Conservation (phyloP, 2,113 vertebrate genomes). For the Mirza zaza region DNA sequence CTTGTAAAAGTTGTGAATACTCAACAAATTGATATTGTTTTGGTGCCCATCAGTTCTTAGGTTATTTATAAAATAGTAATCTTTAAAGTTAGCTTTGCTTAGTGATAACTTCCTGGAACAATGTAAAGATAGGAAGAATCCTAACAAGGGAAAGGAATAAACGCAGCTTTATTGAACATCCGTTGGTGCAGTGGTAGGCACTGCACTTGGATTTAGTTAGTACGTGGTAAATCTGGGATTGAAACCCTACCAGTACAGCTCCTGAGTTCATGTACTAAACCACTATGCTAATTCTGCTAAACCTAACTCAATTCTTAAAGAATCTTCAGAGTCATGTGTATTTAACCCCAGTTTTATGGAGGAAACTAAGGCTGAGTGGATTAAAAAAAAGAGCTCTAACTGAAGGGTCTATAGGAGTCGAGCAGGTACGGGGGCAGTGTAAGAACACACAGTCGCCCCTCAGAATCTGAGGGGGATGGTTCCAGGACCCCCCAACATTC, state of each 20-base stretch:
- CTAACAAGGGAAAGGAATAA: background rate
- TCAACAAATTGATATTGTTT: background rate
- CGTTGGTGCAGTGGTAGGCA: background rate
- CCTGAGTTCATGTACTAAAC: background rate
- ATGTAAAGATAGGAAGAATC: background rate
- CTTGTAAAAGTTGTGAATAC: background rate
- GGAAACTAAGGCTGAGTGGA: background rate
- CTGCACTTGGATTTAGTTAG: background rate
- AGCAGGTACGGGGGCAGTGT: background rate
- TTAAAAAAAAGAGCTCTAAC: conserved; percentile 29
- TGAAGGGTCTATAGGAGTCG: background rate
- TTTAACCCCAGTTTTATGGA: background rate
- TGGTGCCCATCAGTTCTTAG: background rate
- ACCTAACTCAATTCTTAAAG: background rate
- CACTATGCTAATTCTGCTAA: background rate
- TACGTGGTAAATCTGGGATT: background rate
- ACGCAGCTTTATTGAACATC: background rate
- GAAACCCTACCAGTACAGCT: background rate
- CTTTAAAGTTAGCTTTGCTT: conserved; percentile 14
- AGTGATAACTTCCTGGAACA: background rate
- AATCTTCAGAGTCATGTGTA: background rate
- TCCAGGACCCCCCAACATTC: background rate
- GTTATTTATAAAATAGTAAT: background rate
- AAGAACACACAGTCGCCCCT: background rate
- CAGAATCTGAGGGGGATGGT: background rate